These are phyloP conservation scores for Leptodirus hochenwartii DNA, from an alignment of 2,888 invertebrate species.

Conservation along the genomic window DNA sequence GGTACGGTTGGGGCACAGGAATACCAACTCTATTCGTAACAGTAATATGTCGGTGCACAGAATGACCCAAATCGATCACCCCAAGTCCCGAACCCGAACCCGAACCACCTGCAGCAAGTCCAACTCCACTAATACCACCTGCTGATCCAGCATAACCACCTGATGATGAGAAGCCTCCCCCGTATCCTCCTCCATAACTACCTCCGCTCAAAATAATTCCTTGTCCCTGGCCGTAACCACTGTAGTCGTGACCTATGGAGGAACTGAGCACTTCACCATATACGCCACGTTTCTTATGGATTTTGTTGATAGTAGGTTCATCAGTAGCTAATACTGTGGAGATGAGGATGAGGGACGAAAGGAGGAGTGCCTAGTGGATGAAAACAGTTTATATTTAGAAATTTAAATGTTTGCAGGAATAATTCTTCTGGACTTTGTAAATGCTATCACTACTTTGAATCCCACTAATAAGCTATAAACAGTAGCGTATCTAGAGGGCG, in stretches of 20 bases:
- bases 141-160: constrained; percentile 12
- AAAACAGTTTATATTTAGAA: no score
- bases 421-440: no score
- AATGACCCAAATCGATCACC: constrained; percentile 14
- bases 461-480: no score
- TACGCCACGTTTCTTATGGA: no score
- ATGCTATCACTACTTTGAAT: no score
- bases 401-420: no score
- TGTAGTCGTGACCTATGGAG: constrained; percentile 7
- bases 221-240: constrained; percentile 11
- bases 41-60: constrained; percentile 31
- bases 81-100: constrained; percentile 12
- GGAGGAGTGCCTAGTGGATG: no score
- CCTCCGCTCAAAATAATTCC: constrained; percentile 12
- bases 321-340: no score
- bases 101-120: constrained; percentile 14
- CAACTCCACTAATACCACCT: constrained; percentile 11
- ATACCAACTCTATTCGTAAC: constrained; percentile 36
- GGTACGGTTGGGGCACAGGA: constrained; percentile 37
- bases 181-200: constrained; percentile 13
- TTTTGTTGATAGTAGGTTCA: no score
- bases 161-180: constrained; percentile 10
- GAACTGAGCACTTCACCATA: neutral
- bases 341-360: no score
- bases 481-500: no score